Conservation (phyloP, 1,140 invertebrate species). For the Cotesia chilonis region DNA sequence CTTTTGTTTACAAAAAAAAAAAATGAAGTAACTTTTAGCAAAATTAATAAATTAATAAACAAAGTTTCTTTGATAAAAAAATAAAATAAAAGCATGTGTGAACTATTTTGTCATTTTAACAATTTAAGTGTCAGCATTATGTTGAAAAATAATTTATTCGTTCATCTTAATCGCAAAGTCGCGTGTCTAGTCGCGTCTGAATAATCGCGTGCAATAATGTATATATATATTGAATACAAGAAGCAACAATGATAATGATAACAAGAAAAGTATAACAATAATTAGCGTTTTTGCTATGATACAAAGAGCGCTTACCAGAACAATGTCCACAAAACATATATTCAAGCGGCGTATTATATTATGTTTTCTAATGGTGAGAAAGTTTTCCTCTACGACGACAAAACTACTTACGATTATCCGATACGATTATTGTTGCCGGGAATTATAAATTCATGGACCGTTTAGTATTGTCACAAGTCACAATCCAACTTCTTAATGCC, state of each 20-base stretch:
- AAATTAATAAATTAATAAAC: too few relatives aligned
- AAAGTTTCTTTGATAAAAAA: too few relatives aligned
- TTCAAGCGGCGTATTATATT: slow-evolving; percentile 11
- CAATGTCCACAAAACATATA: slow-evolving; percentile 2
- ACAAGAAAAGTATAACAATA: slow-evolving; percentile 1
- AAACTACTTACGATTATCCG: not conserved
- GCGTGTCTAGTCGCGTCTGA: not conserved
- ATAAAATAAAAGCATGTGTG: too few relatives aligned
- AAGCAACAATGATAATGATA: too few relatives aligned
- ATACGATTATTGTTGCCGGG: not conserved
- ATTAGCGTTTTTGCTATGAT: not conserved
- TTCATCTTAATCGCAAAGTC: not conserved
- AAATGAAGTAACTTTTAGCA: too few relatives aligned
- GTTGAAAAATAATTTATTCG: not conserved
- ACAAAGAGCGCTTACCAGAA: not conserved
- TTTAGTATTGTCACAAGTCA: slow-evolving; percentile 2
- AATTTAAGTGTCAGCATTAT: not conserved
- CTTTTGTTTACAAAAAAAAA: too few relatives aligned
- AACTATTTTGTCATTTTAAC: too few relatives aligned
- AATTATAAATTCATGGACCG: slow-evolving; percentile 15
- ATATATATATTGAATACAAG: too few relatives aligned
- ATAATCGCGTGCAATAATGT: not conserved
- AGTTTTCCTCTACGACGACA: not conserved
- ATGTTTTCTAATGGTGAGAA: slow-evolving; percentile 18
- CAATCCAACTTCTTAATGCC: not conserved